phyloP scores from a whole-genome alignment of 2,113 vertebrate genomes.

The Larimichthys crocea region DNA sequence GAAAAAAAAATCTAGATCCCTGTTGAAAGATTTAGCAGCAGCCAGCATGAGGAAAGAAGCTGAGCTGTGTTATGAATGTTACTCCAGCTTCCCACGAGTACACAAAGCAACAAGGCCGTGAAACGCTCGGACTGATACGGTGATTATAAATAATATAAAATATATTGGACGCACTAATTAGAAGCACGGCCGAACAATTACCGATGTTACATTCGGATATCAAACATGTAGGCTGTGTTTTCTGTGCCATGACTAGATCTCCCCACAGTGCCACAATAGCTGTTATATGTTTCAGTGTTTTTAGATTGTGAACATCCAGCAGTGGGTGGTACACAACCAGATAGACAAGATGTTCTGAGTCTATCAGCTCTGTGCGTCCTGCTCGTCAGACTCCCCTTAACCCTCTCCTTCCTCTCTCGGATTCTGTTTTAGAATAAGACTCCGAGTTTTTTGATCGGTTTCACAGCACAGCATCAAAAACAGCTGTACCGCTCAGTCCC shows the following conservation, averaged over 20 bases:
- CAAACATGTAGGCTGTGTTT: conserved; percentile 6
- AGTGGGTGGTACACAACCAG: conserved; percentile 29
- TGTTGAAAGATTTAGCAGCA: conserved; percentile 72
- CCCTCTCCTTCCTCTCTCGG: background rate
- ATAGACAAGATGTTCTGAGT: conserved; percentile 31
- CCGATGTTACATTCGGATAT: conserved; percentile 4
- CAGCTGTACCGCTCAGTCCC: background rate
- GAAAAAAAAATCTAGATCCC: conserved; percentile 62
- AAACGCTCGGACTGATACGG: background rate
- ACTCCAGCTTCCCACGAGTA: conserved; percentile 15
- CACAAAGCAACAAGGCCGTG: conserved; percentile 22
- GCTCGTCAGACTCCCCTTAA: background rate
- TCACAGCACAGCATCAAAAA: background rate
- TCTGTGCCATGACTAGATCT: background rate
- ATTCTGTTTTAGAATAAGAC: conserved; percentile 8
- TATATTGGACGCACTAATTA: background rate
- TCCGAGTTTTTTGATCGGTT: background rate
- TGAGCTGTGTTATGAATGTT: conserved; percentile 33
- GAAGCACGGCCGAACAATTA: background rate
- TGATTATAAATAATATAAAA: background rate
- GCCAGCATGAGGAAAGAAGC: conserved; percentile 36
- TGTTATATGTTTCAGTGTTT: conserved; percentile 17
- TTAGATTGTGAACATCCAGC: conserved; percentile 30
- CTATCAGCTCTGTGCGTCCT: background rate
- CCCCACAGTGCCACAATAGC: background rate